Conservation (phyloP, 2,113 vertebrate species). For the Otus sunia region DNA sequence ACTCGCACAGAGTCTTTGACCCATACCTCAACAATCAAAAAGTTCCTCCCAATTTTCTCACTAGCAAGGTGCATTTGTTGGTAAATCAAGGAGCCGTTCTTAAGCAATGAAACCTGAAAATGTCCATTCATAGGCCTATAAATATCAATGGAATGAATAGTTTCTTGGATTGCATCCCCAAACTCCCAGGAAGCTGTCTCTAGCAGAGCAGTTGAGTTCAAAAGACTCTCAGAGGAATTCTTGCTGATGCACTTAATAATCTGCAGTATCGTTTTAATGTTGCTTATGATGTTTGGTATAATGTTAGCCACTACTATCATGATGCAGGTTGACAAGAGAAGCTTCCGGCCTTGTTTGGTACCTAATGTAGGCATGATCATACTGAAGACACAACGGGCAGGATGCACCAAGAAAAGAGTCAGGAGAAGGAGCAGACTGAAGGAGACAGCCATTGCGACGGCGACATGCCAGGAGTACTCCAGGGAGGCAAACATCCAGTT, state of each 20-base stretch:
- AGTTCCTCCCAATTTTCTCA: slow-evolving; percentile 76
- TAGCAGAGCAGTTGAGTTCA: slow-evolving; percentile 81
- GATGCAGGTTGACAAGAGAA: slow-evolving; percentile 81
- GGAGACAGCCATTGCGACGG: neutral
- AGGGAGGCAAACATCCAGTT: slow-evolving; percentile 83
- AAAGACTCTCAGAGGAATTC: slow-evolving; percentile 80
- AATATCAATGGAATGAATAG: neutral
- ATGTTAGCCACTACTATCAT: slow-evolving; percentile 80
- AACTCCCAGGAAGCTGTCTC: slow-evolving; percentile 73
- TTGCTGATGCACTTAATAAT: slow-evolving; percentile 84
- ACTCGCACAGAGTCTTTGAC: slow-evolving; percentile 38
- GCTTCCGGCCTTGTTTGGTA: slow-evolving; percentile 83
- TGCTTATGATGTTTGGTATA: slow-evolving; percentile 83
- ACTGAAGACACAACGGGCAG: slow-evolving; percentile 86
- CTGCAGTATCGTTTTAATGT: slow-evolving; percentile 74
- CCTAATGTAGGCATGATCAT: slow-evolving; percentile 84
- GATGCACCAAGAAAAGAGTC: slow-evolving; percentile 80
- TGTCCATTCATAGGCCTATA: slow-evolving; percentile 46
- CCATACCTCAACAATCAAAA: slow-evolving; percentile 71
- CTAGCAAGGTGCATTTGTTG: slow-evolving; percentile 66
- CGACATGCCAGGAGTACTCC: slow-evolving; percentile 65
- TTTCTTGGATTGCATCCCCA: slow-evolving; percentile 39
- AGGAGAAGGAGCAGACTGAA: slow-evolving; percentile 75
- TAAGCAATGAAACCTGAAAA: slow-evolving; percentile 62
- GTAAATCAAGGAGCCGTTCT: slow-evolving; percentile 74